A percentile compares a stretch with the other conserved stretches of the same genome.
These are phyloP conservation scores for Calcarius ornatus DNA, from an alignment of 2,113 vertebrate species.

Conservation along the genomic window DNA sequence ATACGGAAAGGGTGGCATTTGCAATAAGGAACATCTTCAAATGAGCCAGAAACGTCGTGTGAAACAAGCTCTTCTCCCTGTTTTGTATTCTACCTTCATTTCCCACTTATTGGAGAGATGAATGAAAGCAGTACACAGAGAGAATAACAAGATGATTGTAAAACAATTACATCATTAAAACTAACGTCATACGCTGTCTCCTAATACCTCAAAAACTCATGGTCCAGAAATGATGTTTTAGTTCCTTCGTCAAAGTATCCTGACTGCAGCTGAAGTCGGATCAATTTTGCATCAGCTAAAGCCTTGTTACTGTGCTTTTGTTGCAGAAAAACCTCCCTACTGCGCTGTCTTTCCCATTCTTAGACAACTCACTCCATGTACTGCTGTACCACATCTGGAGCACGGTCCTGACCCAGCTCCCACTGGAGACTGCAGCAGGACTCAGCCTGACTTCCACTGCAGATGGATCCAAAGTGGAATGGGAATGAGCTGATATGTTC, in stretches of 20 bases:
- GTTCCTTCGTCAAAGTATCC: background rate
- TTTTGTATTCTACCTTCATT: background rate
- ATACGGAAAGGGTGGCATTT: background rate
- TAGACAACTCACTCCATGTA: background rate
- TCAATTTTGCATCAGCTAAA: background rate
- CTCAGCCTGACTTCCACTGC: background rate
- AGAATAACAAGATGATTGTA: background rate
- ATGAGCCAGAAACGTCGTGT: background rate
- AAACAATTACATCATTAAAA: background rate
- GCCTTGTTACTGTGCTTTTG: background rate
- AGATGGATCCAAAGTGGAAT: background rate
- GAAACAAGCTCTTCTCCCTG: background rate
- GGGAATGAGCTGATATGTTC: background rate
- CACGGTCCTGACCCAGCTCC: fast-evolving
- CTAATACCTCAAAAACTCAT: background rate
- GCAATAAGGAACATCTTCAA: background rate
- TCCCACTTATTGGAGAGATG: background rate
- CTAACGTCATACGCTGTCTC: background rate
- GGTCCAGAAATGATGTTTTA: background rate
- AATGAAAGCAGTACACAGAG: background rate
- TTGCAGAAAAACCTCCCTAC: background rate
- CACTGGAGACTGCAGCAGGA: background rate
- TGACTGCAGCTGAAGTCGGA: fast-evolving
- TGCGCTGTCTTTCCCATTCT: background rate
- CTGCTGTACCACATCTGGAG: background rate